A percentile compares a stretch with the other conserved stretches of the same genome.
These are phyloP conservation scores for Triplophysa rosa DNA, from an alignment of 2,113 vertebrate genomes.

Conservation along the genomic window DNA sequence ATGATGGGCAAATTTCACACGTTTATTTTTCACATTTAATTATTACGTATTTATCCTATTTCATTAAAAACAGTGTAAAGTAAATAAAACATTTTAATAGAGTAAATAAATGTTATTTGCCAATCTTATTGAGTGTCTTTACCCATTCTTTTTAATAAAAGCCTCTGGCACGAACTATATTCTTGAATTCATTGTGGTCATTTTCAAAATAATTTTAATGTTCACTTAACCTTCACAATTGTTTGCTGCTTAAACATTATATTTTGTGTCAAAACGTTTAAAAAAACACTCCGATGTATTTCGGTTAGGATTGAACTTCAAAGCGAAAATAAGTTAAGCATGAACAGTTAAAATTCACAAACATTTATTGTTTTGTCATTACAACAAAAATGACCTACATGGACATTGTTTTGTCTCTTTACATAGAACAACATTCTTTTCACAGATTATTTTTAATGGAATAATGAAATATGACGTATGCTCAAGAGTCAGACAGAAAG, in stretches of 20 bases:
- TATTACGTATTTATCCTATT: not conserved
- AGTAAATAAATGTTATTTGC: not conserved
- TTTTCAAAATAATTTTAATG: not conserved
- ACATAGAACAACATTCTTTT: conserved; percentile 82
- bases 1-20: not conserved
- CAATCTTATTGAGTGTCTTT: not conserved
- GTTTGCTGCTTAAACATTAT: not conserved
- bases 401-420: conserved; percentile 79
- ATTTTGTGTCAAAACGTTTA: not conserved
- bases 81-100: not conserved
- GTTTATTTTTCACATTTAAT: not conserved
- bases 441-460: conserved; percentile 84
- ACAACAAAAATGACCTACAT: conserved; percentile 82
- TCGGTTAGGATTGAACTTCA: not conserved
- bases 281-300: not conserved
- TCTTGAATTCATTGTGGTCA: not conserved
- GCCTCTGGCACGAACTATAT: no score
- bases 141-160: not conserved
- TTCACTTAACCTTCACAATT: not conserved
- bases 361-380: conserved; percentile 91
- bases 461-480: conserved; percentile 70
- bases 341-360: conserved; percentile 74
- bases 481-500: conserved; percentile 75
- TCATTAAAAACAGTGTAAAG: not conserved
- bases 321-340: conserved; percentile 31